Percentiles rank a stretch among this genome's conserved stretches.
Evolutionary conservation across 2,888 invertebrate genomes (phyloP).

Genomic region (Drosophila formosana): DNA sequence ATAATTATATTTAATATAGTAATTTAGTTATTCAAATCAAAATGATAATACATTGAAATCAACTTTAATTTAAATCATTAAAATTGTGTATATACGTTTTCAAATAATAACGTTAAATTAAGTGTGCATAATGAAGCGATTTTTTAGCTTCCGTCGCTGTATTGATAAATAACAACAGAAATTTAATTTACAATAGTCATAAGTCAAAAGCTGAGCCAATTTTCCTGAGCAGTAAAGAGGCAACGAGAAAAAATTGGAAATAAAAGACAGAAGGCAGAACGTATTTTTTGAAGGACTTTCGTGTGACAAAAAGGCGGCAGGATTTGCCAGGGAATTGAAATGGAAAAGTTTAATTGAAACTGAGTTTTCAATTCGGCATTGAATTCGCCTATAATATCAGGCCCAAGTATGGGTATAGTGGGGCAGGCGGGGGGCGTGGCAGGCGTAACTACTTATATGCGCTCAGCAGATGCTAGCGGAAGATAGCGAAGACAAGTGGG

Average conservation of each 20-base stretch:
- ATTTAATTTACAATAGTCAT: slow-evolving; percentile 25
- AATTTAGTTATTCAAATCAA: too few relatives aligned
- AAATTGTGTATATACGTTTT: background rate
- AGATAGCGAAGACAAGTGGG: slow-evolving; percentile 42
- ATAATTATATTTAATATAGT: too few relatives aligned
- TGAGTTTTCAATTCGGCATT: slow-evolving; percentile 51
- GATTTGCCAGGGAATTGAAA: slow-evolving; percentile 55
- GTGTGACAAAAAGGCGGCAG: slow-evolving; percentile 40
- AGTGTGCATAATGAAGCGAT: background rate
- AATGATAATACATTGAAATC: too few relatives aligned
- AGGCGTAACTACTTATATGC: slow-evolving; percentile 28
- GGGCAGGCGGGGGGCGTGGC: slow-evolving; percentile 22
- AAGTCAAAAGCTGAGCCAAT: slow-evolving; percentile 36
- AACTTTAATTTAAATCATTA: too few relatives aligned
- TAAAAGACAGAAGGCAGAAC: background rate
- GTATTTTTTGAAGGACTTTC: slow-evolving; percentile 29
- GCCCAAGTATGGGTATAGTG: background rate
- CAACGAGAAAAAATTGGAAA: background rate
- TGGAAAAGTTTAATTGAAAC: slow-evolving; percentile 78
- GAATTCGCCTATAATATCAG: slow-evolving; percentile 40
- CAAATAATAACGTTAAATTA: background rate
- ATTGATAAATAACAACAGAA: slow-evolving; percentile 20
- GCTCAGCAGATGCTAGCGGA: slow-evolving; percentile 39
- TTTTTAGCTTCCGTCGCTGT: background rate
- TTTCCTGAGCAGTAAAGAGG: slow-evolving; percentile 4